These are phyloP conservation scores for Columba livia DNA, from an alignment of 2,113 vertebrate species.

Conservation along the genomic window DNA sequence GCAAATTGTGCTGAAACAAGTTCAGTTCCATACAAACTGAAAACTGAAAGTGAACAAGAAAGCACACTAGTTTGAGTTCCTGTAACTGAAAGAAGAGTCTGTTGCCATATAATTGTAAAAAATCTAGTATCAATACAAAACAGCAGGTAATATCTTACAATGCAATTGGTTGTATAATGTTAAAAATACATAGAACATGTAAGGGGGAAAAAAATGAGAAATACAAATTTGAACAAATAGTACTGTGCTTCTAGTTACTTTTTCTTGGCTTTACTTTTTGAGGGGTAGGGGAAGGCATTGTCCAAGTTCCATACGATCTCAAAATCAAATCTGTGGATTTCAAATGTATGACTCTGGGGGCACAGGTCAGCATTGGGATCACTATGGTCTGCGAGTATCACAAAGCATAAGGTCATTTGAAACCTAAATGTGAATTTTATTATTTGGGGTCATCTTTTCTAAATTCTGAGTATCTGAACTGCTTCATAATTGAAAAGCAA, in stretches of 20 bases:
- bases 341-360: not conserved
- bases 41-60: not conserved
- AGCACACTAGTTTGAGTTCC: not conserved
- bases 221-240: not conserved
- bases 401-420: not conserved
- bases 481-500: not conserved
- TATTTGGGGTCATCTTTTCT: not conserved
- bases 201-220: not conserved
- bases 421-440: not conserved
- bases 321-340: not conserved
- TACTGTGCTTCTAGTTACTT: not conserved
- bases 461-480: not conserved
- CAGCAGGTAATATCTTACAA: not conserved
- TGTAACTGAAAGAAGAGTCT: not conserved
- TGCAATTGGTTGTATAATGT: not conserved
- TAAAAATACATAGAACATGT: not conserved
- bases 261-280: not conserved
- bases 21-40: not conserved
- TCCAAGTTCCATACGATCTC: not conserved
- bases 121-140: not conserved
- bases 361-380: not conserved
- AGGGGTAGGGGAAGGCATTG: not conserved
- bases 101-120: not conserved
- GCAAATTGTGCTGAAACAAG: not conserved
- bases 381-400: not conserved